Base-by-base conservation (phyloP, 1,140 invertebrate genomes). In the Brachionus asplanchnoidis region DNA sequence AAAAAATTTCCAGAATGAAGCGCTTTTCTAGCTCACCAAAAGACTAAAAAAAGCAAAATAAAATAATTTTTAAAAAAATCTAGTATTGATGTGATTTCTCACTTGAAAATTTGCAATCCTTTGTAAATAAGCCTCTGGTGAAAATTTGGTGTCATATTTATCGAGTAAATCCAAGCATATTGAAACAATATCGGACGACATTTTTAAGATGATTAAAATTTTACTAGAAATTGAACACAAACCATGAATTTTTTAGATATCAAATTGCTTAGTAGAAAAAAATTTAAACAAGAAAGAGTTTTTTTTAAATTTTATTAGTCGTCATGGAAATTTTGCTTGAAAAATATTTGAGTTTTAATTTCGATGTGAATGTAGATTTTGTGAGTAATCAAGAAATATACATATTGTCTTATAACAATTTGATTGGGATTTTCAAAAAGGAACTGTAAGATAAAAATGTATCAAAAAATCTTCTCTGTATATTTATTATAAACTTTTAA, bases 141-240 rank as follows among this genome's bases (percentile, higher is more conserved):
- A 77, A 77, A 77, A 77, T 12, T 77, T 77, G 17, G 73, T 50
- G 26, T 77, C 73, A 46, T 20, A 77, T 77, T 50, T 77, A 77
- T 77, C 73, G 6, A 77, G 26, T 28, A 77, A 12, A 50, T 11
- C 42, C 32, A 77, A 50, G 28, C 73, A 77, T 50, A 50, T 36
- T 77, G 40, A 26, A 46, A 77, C 73, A 12, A 77, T 12, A 77
- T 77, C 73, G 20, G 50, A 50, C 28, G 73, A 77, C 73, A 77
- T 77, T 50, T n/a, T 44, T 77, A 11, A 36, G 6, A 3, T 70
- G 7, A 32, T 70, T 32, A n/a, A 70, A 23, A 26, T 50, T 50
- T 77, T 36, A 77, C 28, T 50, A 53, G 23, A 20, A 77, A 26
- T 77, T 4, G 17, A 26, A 46, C 20, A 40, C 44, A n/a, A 26